These are phyloP conservation scores for Cephus runcator DNA, from an alignment of 2,888 invertebrate genomes.

Conservation along the genomic window DNA sequence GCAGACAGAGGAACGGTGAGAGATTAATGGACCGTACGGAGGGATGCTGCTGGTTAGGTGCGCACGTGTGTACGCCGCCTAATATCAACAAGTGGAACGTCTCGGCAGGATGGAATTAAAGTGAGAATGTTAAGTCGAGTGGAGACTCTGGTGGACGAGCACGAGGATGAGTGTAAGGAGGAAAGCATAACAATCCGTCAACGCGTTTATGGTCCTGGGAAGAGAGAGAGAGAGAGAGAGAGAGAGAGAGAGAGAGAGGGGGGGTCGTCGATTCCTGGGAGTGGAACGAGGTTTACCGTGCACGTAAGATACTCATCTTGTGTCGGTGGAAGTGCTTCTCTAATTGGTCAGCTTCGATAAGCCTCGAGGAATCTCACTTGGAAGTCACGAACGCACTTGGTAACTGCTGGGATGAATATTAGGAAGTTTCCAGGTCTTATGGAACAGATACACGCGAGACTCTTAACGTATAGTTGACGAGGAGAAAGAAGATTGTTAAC, in stretches of 20 bases:
- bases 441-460: background rate
- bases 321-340: conserved; percentile 33
- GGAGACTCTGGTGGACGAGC: background rate
- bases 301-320: conserved; percentile 34
- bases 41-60: conserved; percentile 6
- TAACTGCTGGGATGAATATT: background rate
- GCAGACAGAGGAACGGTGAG: background rate
- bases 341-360: conserved; percentile 26
- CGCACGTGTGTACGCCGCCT: conserved; percentile 22
- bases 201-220: conserved; percentile 32
- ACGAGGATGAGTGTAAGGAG: background rate
- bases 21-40: background rate
- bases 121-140: background rate
- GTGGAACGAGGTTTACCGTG: background rate
- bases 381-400: background rate
- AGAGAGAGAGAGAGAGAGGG: too few relatives aligned
- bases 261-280: background rate
- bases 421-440: background rate
- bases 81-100: conserved; percentile 50
- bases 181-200: conserved; percentile 33
- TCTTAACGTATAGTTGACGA: background rate
- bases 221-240: background rate
- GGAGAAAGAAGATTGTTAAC: background rate
- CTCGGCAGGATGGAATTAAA: background rate
- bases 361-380: background rate